Conservation (phyloP, 2,888 invertebrate species). For the Pinctada fucata region DNA sequence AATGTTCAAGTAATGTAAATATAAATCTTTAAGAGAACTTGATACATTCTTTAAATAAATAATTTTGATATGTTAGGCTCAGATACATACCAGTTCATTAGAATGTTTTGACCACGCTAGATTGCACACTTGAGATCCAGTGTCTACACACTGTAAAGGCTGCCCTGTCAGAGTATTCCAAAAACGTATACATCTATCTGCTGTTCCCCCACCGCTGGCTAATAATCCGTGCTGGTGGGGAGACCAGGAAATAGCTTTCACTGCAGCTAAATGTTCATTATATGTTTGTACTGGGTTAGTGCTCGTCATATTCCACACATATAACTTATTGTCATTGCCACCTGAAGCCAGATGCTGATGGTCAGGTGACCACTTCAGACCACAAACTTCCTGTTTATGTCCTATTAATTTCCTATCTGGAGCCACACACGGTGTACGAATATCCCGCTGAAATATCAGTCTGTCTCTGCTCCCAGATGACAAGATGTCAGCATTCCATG, state of each 20-base stretch:
- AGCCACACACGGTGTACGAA: constrained; percentile 80
- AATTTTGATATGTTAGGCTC: too few species aligned
- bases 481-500: constrained; percentile 98
- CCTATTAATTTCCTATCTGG: constrained; percentile 83
- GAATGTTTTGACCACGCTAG: constrained; percentile 99
- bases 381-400: constrained; percentile 96
- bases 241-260: constrained; percentile 99
- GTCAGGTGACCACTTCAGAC: constrained; percentile 98
- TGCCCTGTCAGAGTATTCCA: constrained; percentile 99
- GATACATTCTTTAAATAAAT: too few species aligned
- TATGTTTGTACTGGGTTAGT: constrained; percentile 92
- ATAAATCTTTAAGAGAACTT: too few species aligned
- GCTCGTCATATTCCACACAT: constrained; percentile 88
- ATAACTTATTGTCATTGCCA: constrained; percentile 97
- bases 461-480: constrained; percentile 97
- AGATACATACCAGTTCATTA: constrained; percentile 88
- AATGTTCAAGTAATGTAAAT: too few species aligned
- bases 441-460: constrained; percentile 94
- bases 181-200: constrained; percentile 96
- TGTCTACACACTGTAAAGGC: constrained; percentile 98
- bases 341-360: constrained; percentile 98
- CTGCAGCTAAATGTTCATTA: constrained; percentile 93
- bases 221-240: constrained; percentile 98
- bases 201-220: constrained; percentile 99
- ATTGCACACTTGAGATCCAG: constrained; percentile 98